Base-by-base conservation (phyloP, 2,797 vertebrate genomes). In the Ceyx erithaca region DNA sequence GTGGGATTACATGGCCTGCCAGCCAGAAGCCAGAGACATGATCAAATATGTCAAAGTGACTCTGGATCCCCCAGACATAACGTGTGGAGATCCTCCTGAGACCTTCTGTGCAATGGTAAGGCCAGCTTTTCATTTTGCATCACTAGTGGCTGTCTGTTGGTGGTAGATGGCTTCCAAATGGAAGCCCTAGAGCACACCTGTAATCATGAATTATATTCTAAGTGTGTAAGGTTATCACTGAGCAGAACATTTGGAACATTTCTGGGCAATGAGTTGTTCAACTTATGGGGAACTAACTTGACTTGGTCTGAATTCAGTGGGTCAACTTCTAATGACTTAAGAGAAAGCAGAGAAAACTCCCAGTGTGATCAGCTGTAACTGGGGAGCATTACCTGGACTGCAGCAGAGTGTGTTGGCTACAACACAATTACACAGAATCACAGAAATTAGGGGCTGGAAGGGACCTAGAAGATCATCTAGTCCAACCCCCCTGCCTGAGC, bases 1-100 rank as follows among this genome's bases (percentile, higher is more conserved):
- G 92, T 99, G 99, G 99, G 99, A 99, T 98, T 99, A 99, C 97
- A 99, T 99, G 98, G 99, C 99, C 90, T 99, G 99, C 96, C 99
- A 99, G 90, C 99, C 99, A 0, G 99, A 99, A 97, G 98, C 99
- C 41, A 98, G 98, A 46, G 99, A 99, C 96, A 99, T 99, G 99
- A 99, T 99, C 95, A 98, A 99, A 88, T 99, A 97, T 33, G 98
- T 99, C 83, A 99, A 98, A 97, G 99, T 99, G 80, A 98, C 98
- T 46, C 97, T 99, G 96, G 99, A 99, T 92, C 99, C 99, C 16
- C 98, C 99, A 54, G 98, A 99, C 97, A 99, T 99, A 97, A 99
- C 99, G 10, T 99, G 99, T 90, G 99, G 99, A 97, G 98, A 99
- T 96, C 99, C 99, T 70, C 99, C 99, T 0, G 99, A 99, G 97